A percentile compares a stretch with the other conserved stretches of the same genome.
phyloP scores from a whole-genome alignment of 2,113 vertebrate species.

The Ageneiosus marmoratus region DNA sequence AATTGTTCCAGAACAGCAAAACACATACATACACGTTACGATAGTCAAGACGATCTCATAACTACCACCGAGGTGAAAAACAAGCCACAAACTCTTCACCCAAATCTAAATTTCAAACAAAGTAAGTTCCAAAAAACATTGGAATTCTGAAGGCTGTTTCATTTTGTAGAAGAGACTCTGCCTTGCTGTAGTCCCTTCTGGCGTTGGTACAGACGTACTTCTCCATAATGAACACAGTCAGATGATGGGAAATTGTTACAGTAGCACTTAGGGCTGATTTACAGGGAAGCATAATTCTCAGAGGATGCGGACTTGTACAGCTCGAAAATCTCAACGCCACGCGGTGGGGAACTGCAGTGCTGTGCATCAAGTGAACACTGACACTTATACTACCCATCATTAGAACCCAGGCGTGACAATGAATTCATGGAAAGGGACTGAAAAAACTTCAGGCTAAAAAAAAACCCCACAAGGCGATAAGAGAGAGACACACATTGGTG shows the following conservation, averaged over 20 bases:
- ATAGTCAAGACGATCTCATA: background rate
- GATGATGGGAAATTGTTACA: background rate
- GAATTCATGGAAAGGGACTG: background rate
- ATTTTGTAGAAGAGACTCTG: background rate
- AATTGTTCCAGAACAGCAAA: too few species aligned
- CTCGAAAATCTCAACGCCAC: background rate
- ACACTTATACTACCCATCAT: background rate
- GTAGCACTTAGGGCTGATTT: slow-evolving; percentile 9
- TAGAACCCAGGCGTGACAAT: background rate
- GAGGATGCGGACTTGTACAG: background rate
- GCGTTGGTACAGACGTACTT: background rate
- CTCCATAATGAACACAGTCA: background rate
- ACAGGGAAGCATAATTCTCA: background rate
- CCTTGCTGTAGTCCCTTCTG: background rate
- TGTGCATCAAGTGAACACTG: slow-evolving; percentile 8
- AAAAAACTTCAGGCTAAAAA: background rate
- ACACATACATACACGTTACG: background rate
- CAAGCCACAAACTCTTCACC: background rate
- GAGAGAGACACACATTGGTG: background rate
- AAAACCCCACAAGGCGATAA: background rate
- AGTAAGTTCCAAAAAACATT: background rate
- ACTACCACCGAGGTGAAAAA: too few species aligned
- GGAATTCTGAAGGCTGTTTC: background rate
- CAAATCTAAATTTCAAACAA: background rate
- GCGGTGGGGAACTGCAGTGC: background rate